Evolutionary conservation across 1,140 invertebrate genomes (phyloP).

Genomic region (Tetramorium parvispinum): DNA sequence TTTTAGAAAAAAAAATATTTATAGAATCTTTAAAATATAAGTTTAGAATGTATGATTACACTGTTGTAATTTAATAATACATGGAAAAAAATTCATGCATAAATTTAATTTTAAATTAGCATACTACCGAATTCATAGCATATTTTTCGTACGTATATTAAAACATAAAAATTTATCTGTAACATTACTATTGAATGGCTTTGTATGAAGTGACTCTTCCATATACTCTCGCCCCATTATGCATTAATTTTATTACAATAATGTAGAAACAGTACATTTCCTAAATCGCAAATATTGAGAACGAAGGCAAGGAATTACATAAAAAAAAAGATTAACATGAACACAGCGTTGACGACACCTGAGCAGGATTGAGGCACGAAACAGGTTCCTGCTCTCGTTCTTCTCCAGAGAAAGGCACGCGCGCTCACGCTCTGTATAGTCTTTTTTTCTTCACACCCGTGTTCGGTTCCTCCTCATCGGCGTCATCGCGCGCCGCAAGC

Average conservation of each 20-base stretch:
- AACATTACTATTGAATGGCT: background rate
- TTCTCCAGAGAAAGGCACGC: constrained; percentile 33
- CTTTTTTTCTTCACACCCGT: constrained; percentile 16
- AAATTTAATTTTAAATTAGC: constrained; percentile 5
- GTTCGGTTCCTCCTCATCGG: constrained; percentile 19
- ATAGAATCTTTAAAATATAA: background rate
- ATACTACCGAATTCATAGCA: background rate
- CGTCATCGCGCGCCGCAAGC: constrained; percentile 57
- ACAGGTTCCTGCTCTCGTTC: constrained; percentile 75
- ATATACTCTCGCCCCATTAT: background rate
- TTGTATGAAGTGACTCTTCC: background rate
- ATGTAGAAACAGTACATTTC: background rate
- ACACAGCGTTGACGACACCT: constrained; percentile 63
- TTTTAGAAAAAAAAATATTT: background rate
- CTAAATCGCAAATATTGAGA: background rate
- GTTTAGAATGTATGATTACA: background rate
- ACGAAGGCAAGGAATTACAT: constrained; percentile 12
- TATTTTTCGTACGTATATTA: background rate
- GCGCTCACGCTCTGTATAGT: background rate
- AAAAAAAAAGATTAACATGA: constrained; percentile 34
- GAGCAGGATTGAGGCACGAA: constrained; percentile 58
- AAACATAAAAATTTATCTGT: background rate
- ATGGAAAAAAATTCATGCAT: background rate
- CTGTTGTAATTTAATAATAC: constrained; percentile 21
- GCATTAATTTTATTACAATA: background rate